These are phyloP conservation scores for Tortrix viridana DNA, from an alignment of 2,888 invertebrate species.

Conservation along the genomic window DNA sequence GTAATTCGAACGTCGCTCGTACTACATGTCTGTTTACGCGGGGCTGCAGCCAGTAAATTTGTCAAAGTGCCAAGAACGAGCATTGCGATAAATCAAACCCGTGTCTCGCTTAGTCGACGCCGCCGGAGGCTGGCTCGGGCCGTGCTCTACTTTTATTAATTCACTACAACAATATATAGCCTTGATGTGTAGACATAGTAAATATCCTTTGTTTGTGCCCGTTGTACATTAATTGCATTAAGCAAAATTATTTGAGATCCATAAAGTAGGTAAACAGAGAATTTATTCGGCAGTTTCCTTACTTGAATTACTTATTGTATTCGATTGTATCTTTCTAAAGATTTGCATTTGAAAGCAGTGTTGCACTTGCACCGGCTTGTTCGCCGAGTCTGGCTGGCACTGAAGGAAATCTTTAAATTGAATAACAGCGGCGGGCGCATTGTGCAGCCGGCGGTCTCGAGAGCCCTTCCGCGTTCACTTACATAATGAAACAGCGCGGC, in stretches of 20 bases:
- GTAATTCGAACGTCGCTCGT: slow-evolving; percentile 6
- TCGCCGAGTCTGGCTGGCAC: slow-evolving; percentile 12
- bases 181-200: slow-evolving; percentile 6
- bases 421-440: slow-evolving; percentile 41
- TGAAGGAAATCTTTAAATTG: slow-evolving; percentile 49
- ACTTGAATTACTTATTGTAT: not conserved
- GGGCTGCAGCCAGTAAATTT: slow-evolving; percentile 35
- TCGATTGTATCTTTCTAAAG: slow-evolving; percentile 11
- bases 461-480: slow-evolving; percentile 26
- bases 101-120: slow-evolving; percentile 21
- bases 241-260: not conserved
- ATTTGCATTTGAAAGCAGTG: slow-evolving; percentile 15
- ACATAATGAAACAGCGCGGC: slow-evolving; percentile 31
- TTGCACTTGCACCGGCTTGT: slow-evolving; percentile 21
- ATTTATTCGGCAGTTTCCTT: not conserved
- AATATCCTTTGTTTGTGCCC: not conserved
- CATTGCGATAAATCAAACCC: slow-evolving; percentile 36
- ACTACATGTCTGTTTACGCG: slow-evolving; percentile 22
- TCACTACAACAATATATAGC: slow-evolving; percentile 12
- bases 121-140: slow-evolving; percentile 22
- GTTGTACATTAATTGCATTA: not conserved
- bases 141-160: slow-evolving; percentile 30
- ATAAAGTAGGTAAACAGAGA: not conserved
- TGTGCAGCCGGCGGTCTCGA: slow-evolving; percentile 28
- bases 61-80: slow-evolving; percentile 37